Base-by-base conservation (phyloP, 2,113 vertebrate genomes). In the Agapornis roseicollis region DNA sequence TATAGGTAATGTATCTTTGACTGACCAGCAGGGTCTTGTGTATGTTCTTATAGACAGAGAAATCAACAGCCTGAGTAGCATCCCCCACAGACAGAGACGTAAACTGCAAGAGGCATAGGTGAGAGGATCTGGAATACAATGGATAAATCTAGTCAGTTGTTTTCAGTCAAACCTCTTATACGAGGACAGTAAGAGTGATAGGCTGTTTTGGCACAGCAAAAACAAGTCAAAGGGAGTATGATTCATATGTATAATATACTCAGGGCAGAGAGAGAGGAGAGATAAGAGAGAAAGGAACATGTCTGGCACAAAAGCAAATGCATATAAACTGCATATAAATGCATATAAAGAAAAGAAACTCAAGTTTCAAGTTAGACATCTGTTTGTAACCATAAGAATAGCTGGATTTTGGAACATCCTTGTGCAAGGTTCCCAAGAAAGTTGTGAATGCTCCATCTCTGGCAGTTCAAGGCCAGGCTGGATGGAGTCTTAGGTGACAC, bases 141-240 rank as follows among this genome's bases (percentile, higher is more conserved):
- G 17, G 16, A 52, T 33, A 92, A 82, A 56, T 42, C 23, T 39
- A 76, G 27, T 19, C 52, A 64, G 41, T 4, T 18, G 13, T 80
- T 74, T 73, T 3, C 0, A 41, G 64, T 58, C 74, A 55, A 33
- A 0, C 0, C 9, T 66, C 35, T 22, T 79, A 13, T 5, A 12
- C 6, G 25, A 81, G 15, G 10, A 89, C 1, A 14, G 7, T 49
- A 74, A 63, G n/a, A 81, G 6, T 49, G 19, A 68, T 65, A 1
- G 2, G 44, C 10, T 85, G 35, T 20, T 80, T 55, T 56, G 66
- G 33, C 23, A 44, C 4, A 47, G 71, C 17, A 80, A 83, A 93
- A 83, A 19, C 27, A 65, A 69, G 31, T 8, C 27, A 39, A 80
- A 80, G 22, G 22, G 39, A 76, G 5, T 16, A 35, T 22, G 68